These are phyloP conservation scores for Norana najaformis DNA, from an alignment of 2,888 invertebrate genomes.

Conservation along the genomic window DNA sequence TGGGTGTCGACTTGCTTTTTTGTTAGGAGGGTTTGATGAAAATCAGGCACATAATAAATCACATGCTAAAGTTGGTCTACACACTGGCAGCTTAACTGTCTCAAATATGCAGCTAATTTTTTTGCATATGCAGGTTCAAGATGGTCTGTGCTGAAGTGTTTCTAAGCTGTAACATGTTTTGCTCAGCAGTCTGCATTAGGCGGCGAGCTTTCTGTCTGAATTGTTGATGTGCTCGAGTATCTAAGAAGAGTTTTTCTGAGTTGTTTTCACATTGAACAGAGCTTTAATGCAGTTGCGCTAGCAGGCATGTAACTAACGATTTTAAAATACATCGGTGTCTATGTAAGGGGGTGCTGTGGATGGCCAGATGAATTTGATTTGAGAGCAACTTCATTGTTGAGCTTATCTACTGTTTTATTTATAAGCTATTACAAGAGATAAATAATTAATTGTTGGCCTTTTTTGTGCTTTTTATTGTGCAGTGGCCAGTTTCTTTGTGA, in stretches of 20 bases:
- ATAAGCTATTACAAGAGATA: not conserved
- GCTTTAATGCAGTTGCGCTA: not conserved
- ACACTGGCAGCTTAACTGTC: no score
- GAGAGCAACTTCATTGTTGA: not conserved
- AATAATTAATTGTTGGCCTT: slow-evolving; percentile 13
- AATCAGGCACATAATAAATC: not conserved
- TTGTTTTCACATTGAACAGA: not conserved
- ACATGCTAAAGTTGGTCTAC: not conserved
- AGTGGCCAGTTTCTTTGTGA: not conserved
- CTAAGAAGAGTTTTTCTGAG: not conserved
- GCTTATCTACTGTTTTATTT: not conserved
- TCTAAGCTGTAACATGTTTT: not conserved
- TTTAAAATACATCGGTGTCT: not conserved
- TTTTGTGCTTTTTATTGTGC: not conserved
- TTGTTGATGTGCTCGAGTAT: not conserved
- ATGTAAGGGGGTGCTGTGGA: not conserved
- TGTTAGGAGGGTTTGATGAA: not conserved
- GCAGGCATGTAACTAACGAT: not conserved
- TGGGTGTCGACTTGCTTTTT: not conserved
- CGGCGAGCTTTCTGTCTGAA: not conserved
- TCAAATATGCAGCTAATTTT: not conserved
- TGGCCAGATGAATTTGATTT: not conserved
- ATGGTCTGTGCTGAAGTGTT: not conserved
- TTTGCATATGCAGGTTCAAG: not conserved
- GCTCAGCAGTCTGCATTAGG: not conserved